phyloP scores from a whole-genome alignment of 2,113 vertebrate species.

The Thermophis baileyi region DNA sequence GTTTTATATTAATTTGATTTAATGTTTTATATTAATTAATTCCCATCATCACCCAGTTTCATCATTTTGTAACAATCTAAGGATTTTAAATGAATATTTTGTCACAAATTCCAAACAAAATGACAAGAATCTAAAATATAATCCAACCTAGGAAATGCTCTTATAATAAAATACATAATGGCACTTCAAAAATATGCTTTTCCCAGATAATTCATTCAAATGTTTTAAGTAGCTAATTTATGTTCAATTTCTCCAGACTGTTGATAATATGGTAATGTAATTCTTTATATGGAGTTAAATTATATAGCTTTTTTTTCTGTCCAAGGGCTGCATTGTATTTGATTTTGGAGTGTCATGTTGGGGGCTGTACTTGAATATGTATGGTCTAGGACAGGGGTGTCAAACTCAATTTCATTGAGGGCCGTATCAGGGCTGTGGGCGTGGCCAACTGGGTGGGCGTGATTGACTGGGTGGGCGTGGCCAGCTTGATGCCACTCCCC shows the following conservation, averaged over 20 bases:
- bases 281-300: not conserved
- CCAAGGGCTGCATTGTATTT: not conserved
- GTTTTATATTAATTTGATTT: not conserved
- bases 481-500: no score
- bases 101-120: no score
- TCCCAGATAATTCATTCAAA: not conserved
- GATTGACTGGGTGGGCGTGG: no score
- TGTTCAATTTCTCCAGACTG: no score
- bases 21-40: not conserved
- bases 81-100: not conserved
- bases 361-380: not conserved
- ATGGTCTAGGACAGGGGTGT: not conserved
- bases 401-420: no score
- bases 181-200: not conserved
- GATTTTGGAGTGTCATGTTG: not conserved
- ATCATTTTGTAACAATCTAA: not conserved
- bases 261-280: not conserved
- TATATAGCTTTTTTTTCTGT: not conserved
- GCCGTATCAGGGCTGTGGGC: no score
- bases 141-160: not conserved
- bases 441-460: no score
- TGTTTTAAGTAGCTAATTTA: not conserved
- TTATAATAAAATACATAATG: not conserved
- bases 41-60: not conserved
- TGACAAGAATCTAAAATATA: not conserved